Evolutionary conservation across 2,113 vertebrate genomes (phyloP).

Genomic region (Leptocoma aspasia): DNA sequence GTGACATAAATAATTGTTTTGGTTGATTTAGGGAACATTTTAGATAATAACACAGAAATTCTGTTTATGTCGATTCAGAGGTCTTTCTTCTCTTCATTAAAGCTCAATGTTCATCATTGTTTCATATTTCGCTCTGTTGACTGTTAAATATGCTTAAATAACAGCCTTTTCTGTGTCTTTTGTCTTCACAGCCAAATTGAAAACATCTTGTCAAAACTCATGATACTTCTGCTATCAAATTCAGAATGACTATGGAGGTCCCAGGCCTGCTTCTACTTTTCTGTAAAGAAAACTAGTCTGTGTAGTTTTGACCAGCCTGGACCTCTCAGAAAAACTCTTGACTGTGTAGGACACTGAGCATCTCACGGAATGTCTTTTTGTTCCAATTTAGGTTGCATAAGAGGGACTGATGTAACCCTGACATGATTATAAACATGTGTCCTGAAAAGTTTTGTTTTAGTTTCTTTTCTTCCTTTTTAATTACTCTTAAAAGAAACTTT

Average conservation of each 20-base stretch:
- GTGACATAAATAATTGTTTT: not conserved
- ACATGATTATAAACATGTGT: not conserved
- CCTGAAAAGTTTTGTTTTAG: no score
- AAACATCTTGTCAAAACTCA: not conserved
- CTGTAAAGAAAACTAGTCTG: not conserved
- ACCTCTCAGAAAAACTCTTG: not conserved
- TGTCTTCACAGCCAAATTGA: not conserved
- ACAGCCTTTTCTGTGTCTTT: not conserved
- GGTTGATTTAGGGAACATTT: not conserved
- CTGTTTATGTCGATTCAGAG: not conserved
- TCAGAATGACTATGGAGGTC: not conserved
- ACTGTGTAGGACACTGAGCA: not conserved
- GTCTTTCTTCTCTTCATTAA: not conserved
- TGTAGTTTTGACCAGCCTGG: not conserved
- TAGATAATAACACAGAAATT: not conserved
- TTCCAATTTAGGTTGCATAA: not conserved
- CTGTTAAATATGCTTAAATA: not conserved
- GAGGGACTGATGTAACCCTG: not conserved
- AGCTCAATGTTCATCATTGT: not conserved
- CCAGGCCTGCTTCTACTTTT: not conserved
- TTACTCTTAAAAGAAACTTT: no score
- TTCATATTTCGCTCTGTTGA: not conserved
- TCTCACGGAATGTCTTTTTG: not conserved
- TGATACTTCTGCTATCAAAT: not conserved
- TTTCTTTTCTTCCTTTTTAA: no score